Evolutionary conservation across 2,888 invertebrate genomes (phyloP), one percentile per base, ranked within the genome.

Genomic region (Leptinotarsa juncta): DNA sequence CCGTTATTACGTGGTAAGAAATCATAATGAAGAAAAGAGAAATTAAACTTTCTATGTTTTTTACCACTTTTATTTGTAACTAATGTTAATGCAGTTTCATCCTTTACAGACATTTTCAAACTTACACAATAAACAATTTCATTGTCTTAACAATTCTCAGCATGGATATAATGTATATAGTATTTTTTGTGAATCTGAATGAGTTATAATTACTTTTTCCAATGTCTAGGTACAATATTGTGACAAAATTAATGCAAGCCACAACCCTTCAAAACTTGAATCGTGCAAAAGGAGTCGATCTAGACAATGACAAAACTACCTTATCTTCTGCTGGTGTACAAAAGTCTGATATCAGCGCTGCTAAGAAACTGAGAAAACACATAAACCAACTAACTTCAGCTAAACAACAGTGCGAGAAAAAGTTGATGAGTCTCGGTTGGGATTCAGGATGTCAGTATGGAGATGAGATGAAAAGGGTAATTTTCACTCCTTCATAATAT

Each of bases 211-310:
- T 10, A 16, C 12, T 16, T 4, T 23, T 57, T 20, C 23, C 15
- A 23, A 23, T 23, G 15, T 79, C 53, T 81, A 94, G 95, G 80
- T 95, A 94, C 83, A 95, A 95, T 83, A 96, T 97, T 80, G 95
- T 97, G 5, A 95, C 95, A 65, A 97, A 97, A 90, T 94, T 97
- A 82, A 96, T 97, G 94, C 96, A 97, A 90, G 96, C 96, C 0
- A 96, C 97, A 18, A 96, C 96, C 1, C 91, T 96, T 80, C 96
- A 96, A 88, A 97, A 96, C 85, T 90, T 97, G 76, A 96, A 96
- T 88, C 91, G 96, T 82, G 93, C 95, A 7, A 95, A 95, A 89
- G 96, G 95, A 65, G 89, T 93, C 55, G 94, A 94, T 83, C 89
- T 91, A 57, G 95, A 94, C 80, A 90, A 90, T 66, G 91, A 91